Percentiles rank a stretch among this genome's conserved stretches.
These are phyloP conservation scores for Aspidapion aeneum DNA, from an alignment of 2,888 invertebrate genomes.

Conservation along the genomic window DNA sequence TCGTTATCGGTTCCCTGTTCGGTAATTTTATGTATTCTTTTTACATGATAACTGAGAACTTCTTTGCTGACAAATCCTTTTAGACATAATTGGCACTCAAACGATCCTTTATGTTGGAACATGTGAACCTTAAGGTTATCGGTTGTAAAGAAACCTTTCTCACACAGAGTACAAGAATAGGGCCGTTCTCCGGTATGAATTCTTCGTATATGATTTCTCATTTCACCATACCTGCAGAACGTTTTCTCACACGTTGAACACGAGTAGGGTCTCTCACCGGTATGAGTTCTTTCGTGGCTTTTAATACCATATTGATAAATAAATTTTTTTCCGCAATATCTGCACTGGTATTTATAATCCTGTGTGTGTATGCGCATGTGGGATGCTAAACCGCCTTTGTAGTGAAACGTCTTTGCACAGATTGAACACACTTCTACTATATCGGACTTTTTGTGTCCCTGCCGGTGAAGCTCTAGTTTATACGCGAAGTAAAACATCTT, in stretches of 20 bases:
- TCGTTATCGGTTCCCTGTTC: background rate
- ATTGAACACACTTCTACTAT: background rate
- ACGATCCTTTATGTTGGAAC: background rate
- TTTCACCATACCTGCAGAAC: background rate
- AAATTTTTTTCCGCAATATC: background rate
- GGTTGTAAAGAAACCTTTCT: background rate
- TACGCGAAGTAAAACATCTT: background rate
- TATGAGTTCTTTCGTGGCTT: background rate
- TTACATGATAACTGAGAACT: background rate
- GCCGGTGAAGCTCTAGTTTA: background rate
- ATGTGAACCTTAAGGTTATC: background rate
- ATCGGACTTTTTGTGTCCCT: background rate
- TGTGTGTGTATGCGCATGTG: background rate
- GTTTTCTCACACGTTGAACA: background rate
- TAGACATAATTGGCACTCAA: background rate
- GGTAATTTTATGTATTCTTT: background rate
- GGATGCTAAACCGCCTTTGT: background rate
- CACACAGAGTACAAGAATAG: background rate
- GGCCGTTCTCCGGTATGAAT: background rate
- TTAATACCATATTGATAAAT: background rate
- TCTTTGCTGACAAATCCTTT: background rate
- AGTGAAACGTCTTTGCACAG: background rate
- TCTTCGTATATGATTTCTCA: background rate
- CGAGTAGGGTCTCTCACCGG: background rate
- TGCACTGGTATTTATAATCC: background rate